Base-by-base conservation (phyloP, 2,113 vertebrate genomes). In the Microcebus jonahi region DNA sequence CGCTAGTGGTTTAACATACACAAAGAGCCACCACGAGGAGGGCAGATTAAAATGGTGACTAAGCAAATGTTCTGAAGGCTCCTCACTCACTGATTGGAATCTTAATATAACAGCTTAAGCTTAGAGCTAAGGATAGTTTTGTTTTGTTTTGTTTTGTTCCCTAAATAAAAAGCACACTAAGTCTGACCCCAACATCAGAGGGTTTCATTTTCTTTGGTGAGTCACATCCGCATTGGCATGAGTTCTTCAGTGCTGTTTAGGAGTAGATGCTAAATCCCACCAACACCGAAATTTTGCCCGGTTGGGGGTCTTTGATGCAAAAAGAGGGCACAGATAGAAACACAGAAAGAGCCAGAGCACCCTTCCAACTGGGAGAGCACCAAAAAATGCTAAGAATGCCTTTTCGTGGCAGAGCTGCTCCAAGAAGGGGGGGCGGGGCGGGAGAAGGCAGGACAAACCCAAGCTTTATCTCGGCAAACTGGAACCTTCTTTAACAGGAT, bases 131-230 rank as follows among this genome's bases (percentile, higher is more conserved):
- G 83, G 80, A 82, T 80, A 95, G n/a, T 23, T 39, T 34, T 91
- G 84, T 87, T 96, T 93, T 48, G 48, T 48, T 67, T 87, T 94
- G 50, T 86, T 96, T 82, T 82, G 6, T 57, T 57, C 12, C 6
- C 92, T 79, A 76, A 82, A 93, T 77, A 83, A 89, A 88, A 88
- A 81, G 39, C 68, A 39, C 25, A 20, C 55, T 14, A 25, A 39
- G 12, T 76, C 67, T 93, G 92, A 65, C 70, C 71, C 21, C 36
- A 91, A 59, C 68, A 27, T 53, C 0, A 25, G 81, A 85, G 81
- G 70, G 36, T n/a, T 45, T n/a, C 27, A 39, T 36, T 39, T 36
- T 48, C 67, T 80, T 39, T 0, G 11, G 45, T 79, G 90, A 96
- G 68, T 88, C 53, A 53, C 5, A 48, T 59, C 77, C 27, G 8